Base-by-base conservation (phyloP, 1,140 invertebrate species). In the Laupala kohalensis region DNA sequence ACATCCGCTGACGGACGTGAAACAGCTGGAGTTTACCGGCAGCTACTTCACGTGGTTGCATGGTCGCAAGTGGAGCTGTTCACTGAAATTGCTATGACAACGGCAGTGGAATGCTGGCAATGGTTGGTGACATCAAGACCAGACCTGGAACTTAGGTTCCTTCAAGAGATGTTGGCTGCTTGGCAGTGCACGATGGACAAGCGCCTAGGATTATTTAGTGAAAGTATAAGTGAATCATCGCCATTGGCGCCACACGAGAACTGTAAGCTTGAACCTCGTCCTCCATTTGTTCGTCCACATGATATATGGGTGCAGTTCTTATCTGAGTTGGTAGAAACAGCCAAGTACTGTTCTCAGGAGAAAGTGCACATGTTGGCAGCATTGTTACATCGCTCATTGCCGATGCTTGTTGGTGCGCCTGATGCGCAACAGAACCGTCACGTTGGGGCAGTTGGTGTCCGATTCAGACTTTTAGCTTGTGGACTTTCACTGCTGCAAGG, bases 41-140 rank as follows among this genome's bases (percentile, higher is more conserved):
- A 86, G 25, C 80, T 96, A 15, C 80, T 96, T 27, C 91, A 94
- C 77, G 86, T 88, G 27, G 84, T 96, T 29, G 93, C 91, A 78
- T 85, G 90, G 81, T 92, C 92, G 0, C 94, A 96, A 76, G 87
- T 97, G 15, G 89, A 94, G 74, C 81, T 96, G 19, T 99, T 99
- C 81, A 95, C 92, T 0, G 90, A 92, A 74, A 88, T 89, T 73
- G 90, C 94, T 0, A 92, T 98, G 84, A 87, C 88, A 26, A 89
- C 93, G 5, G 92, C 94, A 3, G 90, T 98, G 5, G 94, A 96
- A 75, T 99, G 96, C 79, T 99, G 98, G 98, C 95, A 97, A 75
- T 99, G 97, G 98, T 83, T 99, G 69, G 85, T 98, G 2, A 96
- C 96, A 2, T 92, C 96, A 0, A 83, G 95, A 26, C 91, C 92